Percentiles rank a stretch among this genome's conserved stretches.
phyloP scores from a whole-genome alignment of 2,113 vertebrate genomes.

The Nesogale talazaci region DNA sequence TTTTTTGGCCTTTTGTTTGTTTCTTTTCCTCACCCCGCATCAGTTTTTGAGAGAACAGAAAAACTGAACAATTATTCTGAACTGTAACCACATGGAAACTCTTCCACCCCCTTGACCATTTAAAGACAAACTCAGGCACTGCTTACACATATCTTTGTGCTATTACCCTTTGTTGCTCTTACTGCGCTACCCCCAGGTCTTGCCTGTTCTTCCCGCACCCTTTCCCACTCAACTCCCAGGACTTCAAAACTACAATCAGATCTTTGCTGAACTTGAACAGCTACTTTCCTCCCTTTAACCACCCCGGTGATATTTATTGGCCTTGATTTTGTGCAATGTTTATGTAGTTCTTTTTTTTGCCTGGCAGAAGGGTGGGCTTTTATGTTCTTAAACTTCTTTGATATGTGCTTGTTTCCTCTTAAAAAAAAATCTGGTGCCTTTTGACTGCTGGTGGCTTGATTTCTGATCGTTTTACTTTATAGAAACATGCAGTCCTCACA shows the following conservation, averaged over 20 bases:
- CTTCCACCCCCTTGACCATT: not conserved
- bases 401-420: not conserved
- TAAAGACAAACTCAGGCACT: not conserved
- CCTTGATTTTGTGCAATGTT: not conserved
- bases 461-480: not conserved
- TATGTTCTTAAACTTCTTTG: slow-evolving; percentile 43
- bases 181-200: not conserved
- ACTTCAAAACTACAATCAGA: slow-evolving; percentile 31
- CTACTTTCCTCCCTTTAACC: not conserved
- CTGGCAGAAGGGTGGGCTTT: slow-evolving; percentile 9
- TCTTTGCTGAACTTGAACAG: slow-evolving; percentile 49
- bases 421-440: not conserved
- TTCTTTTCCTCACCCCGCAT: not conserved
- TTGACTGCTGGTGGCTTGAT: not conserved
- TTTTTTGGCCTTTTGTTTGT: not conserved
- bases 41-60: not conserved
- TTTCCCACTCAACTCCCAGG: not conserved
- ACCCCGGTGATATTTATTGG: not conserved
- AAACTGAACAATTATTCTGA: not conserved
- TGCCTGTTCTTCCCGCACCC: slow-evolving; percentile 2
- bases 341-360: not conserved
- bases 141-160: not conserved
- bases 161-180: not conserved
- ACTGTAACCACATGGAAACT: not conserved
- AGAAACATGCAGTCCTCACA: not conserved